These are phyloP conservation scores for Mycteria americana DNA, from an alignment of 2,797 vertebrate genomes.

Conservation along the genomic window DNA sequence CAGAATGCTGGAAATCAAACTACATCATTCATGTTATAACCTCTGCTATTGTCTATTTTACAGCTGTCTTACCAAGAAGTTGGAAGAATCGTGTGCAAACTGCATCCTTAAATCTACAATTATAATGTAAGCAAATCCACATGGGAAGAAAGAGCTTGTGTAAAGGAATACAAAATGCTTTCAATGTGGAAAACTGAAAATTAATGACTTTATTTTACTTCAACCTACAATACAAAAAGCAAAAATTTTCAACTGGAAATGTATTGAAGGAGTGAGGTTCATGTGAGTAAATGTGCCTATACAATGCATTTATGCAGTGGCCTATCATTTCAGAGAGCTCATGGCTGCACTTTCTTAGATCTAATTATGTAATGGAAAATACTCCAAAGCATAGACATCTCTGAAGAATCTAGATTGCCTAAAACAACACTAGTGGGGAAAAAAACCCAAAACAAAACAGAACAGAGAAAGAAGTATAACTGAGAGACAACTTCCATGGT, in stretches of 20 bases:
- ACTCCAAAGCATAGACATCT: not conserved
- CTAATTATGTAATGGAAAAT: not conserved
- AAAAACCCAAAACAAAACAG: not conserved
- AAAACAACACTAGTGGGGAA: not conserved
- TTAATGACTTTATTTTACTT: not conserved
- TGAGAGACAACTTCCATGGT: not conserved
- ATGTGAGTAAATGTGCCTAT: not conserved
- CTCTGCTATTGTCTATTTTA: not conserved
- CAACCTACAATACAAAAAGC: not conserved
- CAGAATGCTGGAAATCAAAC: not conserved
- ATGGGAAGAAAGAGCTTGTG: not conserved
- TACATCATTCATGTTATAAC: not conserved
- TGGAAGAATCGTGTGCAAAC: not conserved
- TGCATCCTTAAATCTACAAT: not conserved
- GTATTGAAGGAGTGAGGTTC: not conserved
- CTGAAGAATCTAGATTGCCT: not conserved
- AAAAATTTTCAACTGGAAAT: not conserved
- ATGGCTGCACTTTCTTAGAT: not conserved
- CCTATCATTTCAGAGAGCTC: not conserved
- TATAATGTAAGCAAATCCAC: not conserved
- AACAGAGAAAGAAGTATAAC: not conserved
- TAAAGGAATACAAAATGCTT: not conserved
- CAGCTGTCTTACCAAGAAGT: not conserved
- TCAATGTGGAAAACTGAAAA: not conserved
- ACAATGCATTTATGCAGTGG: not conserved